phyloP scores from a whole-genome alignment of 1,140 invertebrate genomes.

The Steinernema feltiae region DNA sequence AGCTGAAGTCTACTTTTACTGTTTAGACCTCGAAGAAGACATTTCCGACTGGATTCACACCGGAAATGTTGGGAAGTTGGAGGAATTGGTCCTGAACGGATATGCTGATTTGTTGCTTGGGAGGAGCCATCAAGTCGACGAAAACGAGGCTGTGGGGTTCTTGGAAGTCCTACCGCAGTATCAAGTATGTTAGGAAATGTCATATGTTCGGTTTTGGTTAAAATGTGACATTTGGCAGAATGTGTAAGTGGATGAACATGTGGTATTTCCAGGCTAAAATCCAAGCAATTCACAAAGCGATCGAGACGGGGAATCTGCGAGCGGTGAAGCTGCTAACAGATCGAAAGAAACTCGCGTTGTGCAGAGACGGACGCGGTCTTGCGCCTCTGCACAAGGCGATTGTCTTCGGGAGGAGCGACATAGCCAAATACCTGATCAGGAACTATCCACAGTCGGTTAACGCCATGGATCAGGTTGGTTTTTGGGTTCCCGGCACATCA shows the following conservation, averaged over 20 bases:
- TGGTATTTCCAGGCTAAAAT: constrained; percentile 73
- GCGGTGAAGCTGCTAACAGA: constrained; percentile 78
- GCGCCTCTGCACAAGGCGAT: constrained; percentile 86
- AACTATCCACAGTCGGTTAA: constrained; percentile 71
- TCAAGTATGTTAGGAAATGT: no score
- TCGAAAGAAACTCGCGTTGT: constrained; percentile 79
- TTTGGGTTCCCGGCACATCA: neutral
- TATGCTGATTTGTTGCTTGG: constrained; percentile 73
- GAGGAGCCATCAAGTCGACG: constrained; percentile 64
- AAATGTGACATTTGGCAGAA: no score
- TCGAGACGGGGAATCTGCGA: constrained; percentile 74
- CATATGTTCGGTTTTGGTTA: no score
- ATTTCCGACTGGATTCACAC: constrained; percentile 67
- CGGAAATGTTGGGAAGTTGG: constrained; percentile 79
- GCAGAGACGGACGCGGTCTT: constrained; percentile 69
- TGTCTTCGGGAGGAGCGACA: constrained; percentile 88
- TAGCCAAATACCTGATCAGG: constrained; percentile 63
- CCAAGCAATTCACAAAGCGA: constrained; percentile 75
- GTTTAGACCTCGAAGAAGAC: constrained; percentile 61
- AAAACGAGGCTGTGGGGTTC: constrained; percentile 75
- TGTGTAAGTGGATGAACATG: neutral
- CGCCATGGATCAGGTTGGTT: constrained; percentile 54
- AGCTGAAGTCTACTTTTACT: neutral
- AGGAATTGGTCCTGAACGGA: constrained; percentile 77
- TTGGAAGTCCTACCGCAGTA: constrained; percentile 80